Evolutionary conservation across 2,888 invertebrate genomes (phyloP).

Genomic region (Philonicus albiceps): DNA sequence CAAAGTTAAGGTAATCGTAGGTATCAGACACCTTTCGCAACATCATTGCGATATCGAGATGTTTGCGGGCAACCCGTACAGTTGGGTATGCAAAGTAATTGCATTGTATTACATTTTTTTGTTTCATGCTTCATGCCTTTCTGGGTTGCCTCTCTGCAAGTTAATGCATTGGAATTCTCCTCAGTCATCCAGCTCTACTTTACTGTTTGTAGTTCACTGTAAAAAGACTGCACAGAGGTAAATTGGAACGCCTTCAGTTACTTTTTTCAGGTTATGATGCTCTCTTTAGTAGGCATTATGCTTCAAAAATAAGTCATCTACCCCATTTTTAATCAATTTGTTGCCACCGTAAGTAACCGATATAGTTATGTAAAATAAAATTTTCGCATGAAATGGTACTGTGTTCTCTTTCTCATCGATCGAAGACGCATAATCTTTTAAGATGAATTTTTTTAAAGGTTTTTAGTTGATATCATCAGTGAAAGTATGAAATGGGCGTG

Average conservation of each 20-base stretch:
- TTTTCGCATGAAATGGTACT: neutral
- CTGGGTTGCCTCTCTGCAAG: slow-evolving; percentile 32
- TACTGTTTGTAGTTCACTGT: slow-evolving; percentile 5
- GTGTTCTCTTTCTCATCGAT: neutral
- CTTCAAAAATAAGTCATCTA: neutral
- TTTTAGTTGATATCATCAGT: neutral
- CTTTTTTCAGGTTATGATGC: neutral
- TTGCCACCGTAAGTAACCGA: neutral
- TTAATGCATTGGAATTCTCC: slow-evolving; percentile 34
- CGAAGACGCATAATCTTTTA: neutral
- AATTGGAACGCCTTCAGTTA: slow-evolving; percentile 33
- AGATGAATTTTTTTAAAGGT: neutral
- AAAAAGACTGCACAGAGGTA: neutral
- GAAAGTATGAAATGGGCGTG: neutral
- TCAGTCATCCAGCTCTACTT: neutral
- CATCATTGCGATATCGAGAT: neutral
- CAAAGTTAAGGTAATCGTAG: slow-evolving; percentile 15
- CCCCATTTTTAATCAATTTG: slow-evolving; percentile 2
- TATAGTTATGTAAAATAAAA: neutral
- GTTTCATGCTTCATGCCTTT: slow-evolving; percentile 33
- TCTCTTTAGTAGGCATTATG: neutral
- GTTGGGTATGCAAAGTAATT: slow-evolving; percentile 31
- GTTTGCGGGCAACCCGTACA: neutral
- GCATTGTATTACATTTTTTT: slow-evolving; percentile 42
- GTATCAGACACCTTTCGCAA: neutral